Evolutionary conservation across 2,113 vertebrate species (phyloP).

Genomic region (Mormyrus lacerda): DNA sequence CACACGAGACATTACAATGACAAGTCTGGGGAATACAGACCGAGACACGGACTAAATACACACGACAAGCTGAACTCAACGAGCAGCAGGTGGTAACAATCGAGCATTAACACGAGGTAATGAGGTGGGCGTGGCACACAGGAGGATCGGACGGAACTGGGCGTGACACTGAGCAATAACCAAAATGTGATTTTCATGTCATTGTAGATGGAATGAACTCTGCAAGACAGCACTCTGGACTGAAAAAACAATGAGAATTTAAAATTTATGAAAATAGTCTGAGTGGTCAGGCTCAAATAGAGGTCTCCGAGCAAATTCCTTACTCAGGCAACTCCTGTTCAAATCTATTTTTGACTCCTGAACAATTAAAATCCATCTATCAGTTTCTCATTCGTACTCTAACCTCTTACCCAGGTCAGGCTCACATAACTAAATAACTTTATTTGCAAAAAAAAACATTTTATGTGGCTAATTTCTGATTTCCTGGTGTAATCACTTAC

Average conservation of each 20-base stretch:
- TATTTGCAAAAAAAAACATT: no score
- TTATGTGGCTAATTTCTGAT: background rate
- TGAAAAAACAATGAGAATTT: background rate
- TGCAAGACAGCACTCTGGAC: background rate
- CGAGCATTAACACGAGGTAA: no score
- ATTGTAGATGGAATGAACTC: background rate
- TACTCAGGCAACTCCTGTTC: background rate
- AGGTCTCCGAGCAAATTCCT: background rate
- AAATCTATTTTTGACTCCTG: background rate
- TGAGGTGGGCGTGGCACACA: no score
- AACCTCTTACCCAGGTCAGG: background rate
- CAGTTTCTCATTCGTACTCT: background rate
- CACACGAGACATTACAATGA: no score
- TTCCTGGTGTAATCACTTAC: background rate
- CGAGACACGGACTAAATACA: no score
- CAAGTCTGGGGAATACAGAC: no score
- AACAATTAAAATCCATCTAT: background rate
- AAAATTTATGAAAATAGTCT: background rate
- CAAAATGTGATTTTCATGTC: background rate
- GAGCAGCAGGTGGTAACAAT: no score
- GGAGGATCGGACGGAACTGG: no score
- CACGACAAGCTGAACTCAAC: no score
- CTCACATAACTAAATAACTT: background rate
- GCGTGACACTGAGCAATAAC: no score
- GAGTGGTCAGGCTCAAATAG: background rate